These are phyloP conservation scores for Paracanthobrama guichenoti DNA, from an alignment of 2,113 vertebrate genomes.

Conservation along the genomic window DNA sequence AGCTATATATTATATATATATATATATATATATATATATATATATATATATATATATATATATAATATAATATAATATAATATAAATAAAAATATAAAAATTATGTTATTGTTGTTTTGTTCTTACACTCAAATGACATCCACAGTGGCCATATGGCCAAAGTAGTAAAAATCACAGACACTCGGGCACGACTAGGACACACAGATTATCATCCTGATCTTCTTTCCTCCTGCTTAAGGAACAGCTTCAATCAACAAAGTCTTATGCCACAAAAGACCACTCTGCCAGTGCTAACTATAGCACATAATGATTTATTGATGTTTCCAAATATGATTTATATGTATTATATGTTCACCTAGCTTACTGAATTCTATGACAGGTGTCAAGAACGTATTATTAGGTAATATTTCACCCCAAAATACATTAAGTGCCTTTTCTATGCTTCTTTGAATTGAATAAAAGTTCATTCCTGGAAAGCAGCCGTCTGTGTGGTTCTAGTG, in stretches of 20 bases:
- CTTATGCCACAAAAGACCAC: background rate
- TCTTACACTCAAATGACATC: background rate
- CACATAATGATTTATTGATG: background rate
- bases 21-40: no score
- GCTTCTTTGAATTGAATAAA: background rate
- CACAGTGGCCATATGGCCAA: background rate
- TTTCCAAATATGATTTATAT: background rate
- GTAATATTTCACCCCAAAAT: background rate
- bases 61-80: no score
- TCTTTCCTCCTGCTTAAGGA: background rate
- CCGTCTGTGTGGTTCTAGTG: background rate
- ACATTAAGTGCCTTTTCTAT: background rate
- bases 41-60: no score
- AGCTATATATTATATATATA: no score
- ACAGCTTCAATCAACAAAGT: background rate
- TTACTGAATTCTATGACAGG: background rate
- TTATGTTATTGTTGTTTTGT: background rate
- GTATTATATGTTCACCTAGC: background rate
- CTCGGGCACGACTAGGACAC: background rate
- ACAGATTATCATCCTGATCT: constrained; percentile 23
- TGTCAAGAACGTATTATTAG: background rate
- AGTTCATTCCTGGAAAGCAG: constrained; percentile 17
- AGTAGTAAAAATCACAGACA: background rate
- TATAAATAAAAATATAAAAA: no score
- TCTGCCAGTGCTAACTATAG: no score